These are phyloP conservation scores for Drosophila biarmipes DNA, from an alignment of 1,140 invertebrate genomes.

Conservation along the genomic window DNA sequence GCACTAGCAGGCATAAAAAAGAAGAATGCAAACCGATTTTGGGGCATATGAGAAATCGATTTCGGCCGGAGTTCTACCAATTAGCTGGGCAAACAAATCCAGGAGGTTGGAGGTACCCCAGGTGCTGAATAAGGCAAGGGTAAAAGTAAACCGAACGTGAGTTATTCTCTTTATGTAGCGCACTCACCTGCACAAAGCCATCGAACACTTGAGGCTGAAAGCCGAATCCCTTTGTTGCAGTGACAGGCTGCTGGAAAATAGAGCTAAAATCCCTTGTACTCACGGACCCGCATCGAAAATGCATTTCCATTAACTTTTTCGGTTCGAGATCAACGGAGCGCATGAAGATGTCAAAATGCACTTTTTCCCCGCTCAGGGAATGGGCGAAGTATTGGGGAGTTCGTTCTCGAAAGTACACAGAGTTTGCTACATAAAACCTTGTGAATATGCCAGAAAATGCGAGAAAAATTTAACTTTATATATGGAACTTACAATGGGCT, in stretches of 20 bases:
- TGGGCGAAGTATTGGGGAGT: slow-evolving; percentile 13
- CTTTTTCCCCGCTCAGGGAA: slow-evolving; percentile 37
- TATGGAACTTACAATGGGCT: no score
- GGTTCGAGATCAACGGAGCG: slow-evolving; percentile 64
- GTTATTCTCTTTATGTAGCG: slow-evolving; percentile 24
- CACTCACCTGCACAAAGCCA: slow-evolving; percentile 30
- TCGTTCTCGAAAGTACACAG: neutral
- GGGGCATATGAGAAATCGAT: slow-evolving; percentile 46
- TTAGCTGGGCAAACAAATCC: slow-evolving; percentile 50
- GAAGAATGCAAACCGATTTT: slow-evolving; percentile 10
- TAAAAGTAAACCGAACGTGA: slow-evolving; percentile 37
- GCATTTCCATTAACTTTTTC: slow-evolving; percentile 72
- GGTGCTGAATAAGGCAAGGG: slow-evolving; percentile 9
- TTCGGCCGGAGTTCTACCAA: slow-evolving; percentile 45
- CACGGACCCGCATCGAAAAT: slow-evolving; percentile 5
- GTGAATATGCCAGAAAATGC: neutral
- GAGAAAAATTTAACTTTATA: neutral
- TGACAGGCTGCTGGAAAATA: slow-evolving; percentile 29
- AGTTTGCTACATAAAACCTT: slow-evolving; percentile 1
- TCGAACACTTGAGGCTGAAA: slow-evolving; percentile 41
- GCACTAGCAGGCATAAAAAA: slow-evolving; percentile 14
- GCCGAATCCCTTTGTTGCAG: slow-evolving; percentile 39
- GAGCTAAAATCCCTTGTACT: slow-evolving; percentile 20
- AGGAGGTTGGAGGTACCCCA: neutral
- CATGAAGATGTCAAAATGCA: slow-evolving; percentile 79